These are phyloP conservation scores for Mesitornis unicolor DNA, from an alignment of 2,113 vertebrate species.

Conservation along the genomic window DNA sequence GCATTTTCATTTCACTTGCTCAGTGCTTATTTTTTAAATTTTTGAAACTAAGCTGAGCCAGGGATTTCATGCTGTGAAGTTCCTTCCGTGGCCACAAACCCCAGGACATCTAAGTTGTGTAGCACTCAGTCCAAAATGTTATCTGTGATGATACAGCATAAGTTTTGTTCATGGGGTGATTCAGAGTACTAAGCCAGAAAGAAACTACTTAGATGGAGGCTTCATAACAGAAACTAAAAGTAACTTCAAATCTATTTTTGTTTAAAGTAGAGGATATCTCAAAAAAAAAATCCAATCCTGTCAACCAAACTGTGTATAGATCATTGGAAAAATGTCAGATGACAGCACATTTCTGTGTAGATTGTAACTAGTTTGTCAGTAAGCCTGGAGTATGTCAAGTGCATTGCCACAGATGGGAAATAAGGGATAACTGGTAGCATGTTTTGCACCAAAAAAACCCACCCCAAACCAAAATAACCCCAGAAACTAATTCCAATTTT, in stretches of 20 bases:
- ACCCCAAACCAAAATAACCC: background rate
- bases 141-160: background rate
- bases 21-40: background rate
- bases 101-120: background rate
- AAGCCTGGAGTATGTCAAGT: background rate
- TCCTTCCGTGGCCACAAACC: background rate
- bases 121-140: background rate
- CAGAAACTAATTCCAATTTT: background rate
- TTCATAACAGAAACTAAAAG: background rate
- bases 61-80: background rate
- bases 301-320: background rate
- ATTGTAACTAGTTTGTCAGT: background rate
- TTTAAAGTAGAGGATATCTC: background rate
- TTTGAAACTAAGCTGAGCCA: background rate
- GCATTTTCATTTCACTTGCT: background rate
- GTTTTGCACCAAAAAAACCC: background rate
- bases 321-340: background rate
- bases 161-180: background rate
- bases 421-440: background rate
- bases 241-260: background rate
- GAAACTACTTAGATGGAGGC: background rate
- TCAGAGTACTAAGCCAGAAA: background rate
- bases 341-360: background rate
- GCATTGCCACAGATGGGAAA: background rate
- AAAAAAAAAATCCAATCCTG: background rate